Conservation (phyloP, 2,888 invertebrate genomes). For the Tethea ocularis region DNA sequence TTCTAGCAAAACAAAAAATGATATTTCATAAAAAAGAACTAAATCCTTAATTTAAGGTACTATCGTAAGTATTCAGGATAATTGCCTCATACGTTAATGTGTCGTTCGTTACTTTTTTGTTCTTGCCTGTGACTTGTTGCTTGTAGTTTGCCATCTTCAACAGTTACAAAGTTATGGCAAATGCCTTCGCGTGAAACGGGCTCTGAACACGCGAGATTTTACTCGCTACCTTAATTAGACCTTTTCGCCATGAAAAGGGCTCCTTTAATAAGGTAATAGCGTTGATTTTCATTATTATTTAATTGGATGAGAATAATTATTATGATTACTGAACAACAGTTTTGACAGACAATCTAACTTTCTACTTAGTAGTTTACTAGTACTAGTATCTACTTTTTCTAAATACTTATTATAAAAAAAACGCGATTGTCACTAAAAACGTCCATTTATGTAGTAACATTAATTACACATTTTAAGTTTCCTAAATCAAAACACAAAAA, state of each 20-base stretch:
- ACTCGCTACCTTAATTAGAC: slow-evolving; percentile 62
- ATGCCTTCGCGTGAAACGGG: slow-evolving; percentile 54
- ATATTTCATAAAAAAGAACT: too few relatives aligned
- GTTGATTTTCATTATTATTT: slow-evolving; percentile 8
- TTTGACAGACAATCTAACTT: too few relatives aligned
- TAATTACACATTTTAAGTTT: too few relatives aligned
- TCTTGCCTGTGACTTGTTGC: slow-evolving; percentile 46
- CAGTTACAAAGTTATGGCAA: slow-evolving; percentile 42
- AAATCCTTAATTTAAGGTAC: too few relatives aligned
- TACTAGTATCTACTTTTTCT: too few relatives aligned
- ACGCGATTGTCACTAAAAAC: too few relatives aligned
- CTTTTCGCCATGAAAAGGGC: slow-evolving; percentile 27
- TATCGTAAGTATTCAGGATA: too few relatives aligned
- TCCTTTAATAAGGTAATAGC: slow-evolving; percentile 28
- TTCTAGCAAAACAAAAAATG: too few relatives aligned
- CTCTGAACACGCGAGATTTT: slow-evolving; percentile 65
- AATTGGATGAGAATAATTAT: neutral
- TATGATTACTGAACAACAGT: neutral
- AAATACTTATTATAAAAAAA: too few relatives aligned
- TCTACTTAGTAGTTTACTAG: too few relatives aligned
- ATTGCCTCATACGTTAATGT: neutral
- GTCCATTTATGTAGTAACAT: too few relatives aligned
- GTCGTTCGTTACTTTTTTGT: neutral
- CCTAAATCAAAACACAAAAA: too few relatives aligned
- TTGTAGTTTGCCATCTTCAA: slow-evolving; percentile 54